Evolutionary conservation across 2,888 invertebrate genomes (phyloP), one percentile per base, ranked within the genome.

Genomic region (Priocnemis perturbator): DNA sequence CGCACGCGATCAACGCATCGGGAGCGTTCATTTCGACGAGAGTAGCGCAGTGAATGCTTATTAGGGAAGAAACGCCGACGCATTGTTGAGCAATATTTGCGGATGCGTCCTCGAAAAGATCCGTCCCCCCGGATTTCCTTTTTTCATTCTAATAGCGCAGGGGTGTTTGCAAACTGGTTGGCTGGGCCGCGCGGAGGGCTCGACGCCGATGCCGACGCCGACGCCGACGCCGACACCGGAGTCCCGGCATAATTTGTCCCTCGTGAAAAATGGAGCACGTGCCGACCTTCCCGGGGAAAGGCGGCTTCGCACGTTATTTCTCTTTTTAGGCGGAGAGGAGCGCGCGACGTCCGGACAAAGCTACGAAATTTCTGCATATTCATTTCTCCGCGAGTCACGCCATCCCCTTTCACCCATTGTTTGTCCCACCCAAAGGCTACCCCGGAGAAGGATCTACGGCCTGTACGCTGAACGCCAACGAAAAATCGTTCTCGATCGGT

Each of bases 121-220:
- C 37, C 37, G 37, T 3, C 57, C 23, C 37, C 4, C 37, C 60
- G 50, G 44, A 30, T 61, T 62, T 64, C 60, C 64, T 62, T 58
- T 57, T 65, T 58, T 55, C 21, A 57, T 60, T 65, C 37, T 65
- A 60, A 66, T 52, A 21, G 52, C 26, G 55, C 60, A 63, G 55
- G 65, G 57, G 65, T 78, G 78, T 77, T 78, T 79, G 74, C 70
- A 78, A 78, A 78, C 78, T 64, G 67, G 60, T 58, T 37, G 15
- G 15, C 53, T 11, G 11, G 26, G 37, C 37, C 14, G 7, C 26
- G 61, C 62, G 62, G 53, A 72, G 60, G 67, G 64, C 61, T 69
- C 60, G 57, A 57, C 17, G 20, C 17, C 60, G 57, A 57, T 15
- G 20, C 17, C 60, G 57, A 57, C 17, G 20, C 17, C 60, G 57